Conservation (phyloP, 2,797 vertebrate species). For the Sebastiscus tertius region DNA sequence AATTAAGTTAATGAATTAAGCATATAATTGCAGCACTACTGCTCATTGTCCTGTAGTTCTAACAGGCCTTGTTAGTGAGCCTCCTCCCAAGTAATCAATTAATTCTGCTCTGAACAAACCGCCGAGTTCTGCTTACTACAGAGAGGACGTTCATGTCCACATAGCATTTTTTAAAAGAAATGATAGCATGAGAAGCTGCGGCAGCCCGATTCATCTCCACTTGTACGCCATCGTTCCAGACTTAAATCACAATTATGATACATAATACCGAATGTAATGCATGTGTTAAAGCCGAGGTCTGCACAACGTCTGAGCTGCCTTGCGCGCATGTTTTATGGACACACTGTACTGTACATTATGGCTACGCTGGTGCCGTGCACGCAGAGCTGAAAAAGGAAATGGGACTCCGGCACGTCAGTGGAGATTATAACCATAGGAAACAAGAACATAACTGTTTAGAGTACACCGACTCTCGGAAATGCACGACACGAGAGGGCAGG, state of each 20-base stretch:
- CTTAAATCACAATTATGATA: slow-evolving; percentile 79
- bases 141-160: slow-evolving; percentile 15
- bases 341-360: slow-evolving; percentile 56
- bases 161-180: slow-evolving; percentile 44
- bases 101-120: background rate
- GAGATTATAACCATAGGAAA: slow-evolving; percentile 77
- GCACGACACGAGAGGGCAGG: slow-evolving; percentile 58
- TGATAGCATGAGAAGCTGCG: slow-evolving; percentile 53
- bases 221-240: slow-evolving; percentile 57
- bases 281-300: slow-evolving; percentile 69
- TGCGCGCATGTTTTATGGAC: slow-evolving; percentile 57
- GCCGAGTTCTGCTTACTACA: background rate
- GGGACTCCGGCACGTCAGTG: slow-evolving; percentile 69
- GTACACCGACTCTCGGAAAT: slow-evolving; percentile 69
- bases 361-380: slow-evolving; percentile 34
- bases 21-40: background rate
- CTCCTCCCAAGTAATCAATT: slow-evolving; percentile 1
- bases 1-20: background rate
- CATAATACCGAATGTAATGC: slow-evolving; percentile 74
- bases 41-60: background rate
- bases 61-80: background rate
- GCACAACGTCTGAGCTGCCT: slow-evolving; percentile 62
- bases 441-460: slow-evolving; percentile 79
- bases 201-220: slow-evolving; percentile 55
- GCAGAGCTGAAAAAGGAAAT: slow-evolving; percentile 76